These are phyloP conservation scores for Pterocles burchelli DNA, from an alignment of 2,113 vertebrate genomes.

Conservation along the genomic window DNA sequence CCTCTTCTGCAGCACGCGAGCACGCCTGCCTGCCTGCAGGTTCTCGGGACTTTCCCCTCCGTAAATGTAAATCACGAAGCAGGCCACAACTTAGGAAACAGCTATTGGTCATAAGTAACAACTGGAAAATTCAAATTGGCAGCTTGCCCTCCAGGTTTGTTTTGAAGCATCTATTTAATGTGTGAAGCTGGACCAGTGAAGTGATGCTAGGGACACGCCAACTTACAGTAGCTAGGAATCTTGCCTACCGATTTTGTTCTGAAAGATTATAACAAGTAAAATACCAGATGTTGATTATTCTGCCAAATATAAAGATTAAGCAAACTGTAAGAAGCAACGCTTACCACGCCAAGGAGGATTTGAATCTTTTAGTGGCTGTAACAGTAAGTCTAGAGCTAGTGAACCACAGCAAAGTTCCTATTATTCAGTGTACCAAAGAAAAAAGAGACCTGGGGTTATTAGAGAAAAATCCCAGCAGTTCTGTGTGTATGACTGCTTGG, in stretches of 20 bases:
- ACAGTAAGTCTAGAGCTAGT: not conserved
- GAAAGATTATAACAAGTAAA: not conserved
- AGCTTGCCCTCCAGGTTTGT: not conserved
- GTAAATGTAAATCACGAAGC: not conserved
- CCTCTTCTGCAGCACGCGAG: accelerated
- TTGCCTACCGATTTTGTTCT: not conserved
- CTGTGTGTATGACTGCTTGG: not conserved
- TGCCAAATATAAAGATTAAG: not conserved
- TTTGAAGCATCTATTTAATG: not conserved
- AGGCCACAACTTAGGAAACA: not conserved
- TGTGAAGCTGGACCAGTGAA: not conserved
- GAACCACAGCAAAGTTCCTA: not conserved
- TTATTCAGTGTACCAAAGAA: not conserved
- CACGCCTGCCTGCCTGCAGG: not conserved
- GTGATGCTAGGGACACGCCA: not conserved
- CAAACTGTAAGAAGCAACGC: not conserved
- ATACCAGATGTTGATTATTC: not conserved
- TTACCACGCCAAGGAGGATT: not conserved
- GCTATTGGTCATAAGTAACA: not conserved
- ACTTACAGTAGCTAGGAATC: not conserved
- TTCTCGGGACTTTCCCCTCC: accelerated
- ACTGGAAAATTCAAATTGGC: not conserved
- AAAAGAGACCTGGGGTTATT: not conserved
- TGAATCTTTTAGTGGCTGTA: not conserved
- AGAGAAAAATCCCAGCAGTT: not conserved